Evolutionary conservation across 2,888 invertebrate species (phyloP), one percentile per base, ranked within the genome.

Genomic region (Panorpa germanica): DNA sequence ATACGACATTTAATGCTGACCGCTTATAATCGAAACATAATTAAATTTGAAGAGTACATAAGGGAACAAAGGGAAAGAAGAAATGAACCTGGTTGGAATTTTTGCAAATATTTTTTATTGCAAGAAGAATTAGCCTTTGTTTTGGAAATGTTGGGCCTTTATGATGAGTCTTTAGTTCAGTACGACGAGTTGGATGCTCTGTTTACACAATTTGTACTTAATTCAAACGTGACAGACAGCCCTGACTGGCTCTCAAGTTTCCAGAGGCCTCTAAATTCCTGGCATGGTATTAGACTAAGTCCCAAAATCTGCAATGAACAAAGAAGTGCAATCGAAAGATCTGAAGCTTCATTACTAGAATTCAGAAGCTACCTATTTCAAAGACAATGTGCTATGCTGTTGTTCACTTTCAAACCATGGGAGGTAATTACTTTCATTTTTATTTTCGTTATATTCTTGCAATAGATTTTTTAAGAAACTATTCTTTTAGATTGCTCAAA

Each of bases 101-200:
- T 93, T 59, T 82, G 82, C 51, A 74, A 78, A 50, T 95, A 93
- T 58, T 95, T 95, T 59, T 66, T 86, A 41, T 63, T 93, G 40
- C 64, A 91, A 76, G 93, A 95, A 59, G 90, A 95, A 59, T 62
- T 95, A 41, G 93, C 91, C 34, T 82, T 93, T 55, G 83, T 88
- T 38, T 65, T 90, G 44, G 86, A 93, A 63, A 90, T 90, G 78
- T 58, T 95, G 39, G 86, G 86, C 33, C 61, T 95, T 38, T 76
- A 82, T 46, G 88, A 91, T 40, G 93, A 95, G 57, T 86, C 93
- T 9, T 59, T 95, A 40, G 82, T 95, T 32, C 95, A 95, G 48
- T 96, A 93, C 51, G 95, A 95, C 50, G 95, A 95, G 57, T 60
- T 96, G 45, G 93, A 95, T 59, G 93, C 91, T 28, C 65, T 95